phyloP scores from a whole-genome alignment of 2,888 invertebrate species.

The Calameuta pallipes region DNA sequence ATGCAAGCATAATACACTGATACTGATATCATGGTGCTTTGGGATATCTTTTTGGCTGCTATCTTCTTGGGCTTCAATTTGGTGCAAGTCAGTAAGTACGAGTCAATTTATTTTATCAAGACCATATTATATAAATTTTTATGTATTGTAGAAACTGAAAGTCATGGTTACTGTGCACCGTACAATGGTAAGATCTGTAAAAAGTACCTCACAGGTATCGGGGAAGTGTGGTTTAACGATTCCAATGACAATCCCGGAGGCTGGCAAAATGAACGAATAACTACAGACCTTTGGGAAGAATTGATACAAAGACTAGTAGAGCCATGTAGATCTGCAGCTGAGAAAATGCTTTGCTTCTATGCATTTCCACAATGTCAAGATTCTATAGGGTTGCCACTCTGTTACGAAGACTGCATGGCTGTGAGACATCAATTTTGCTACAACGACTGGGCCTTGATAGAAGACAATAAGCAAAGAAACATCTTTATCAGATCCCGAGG shows the following conservation, averaged over 20 bases:
- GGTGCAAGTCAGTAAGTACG: slow-evolving; percentile 37
- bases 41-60: slow-evolving; percentile 34
- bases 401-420: slow-evolving; percentile 94
- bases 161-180: slow-evolving; percentile 81
- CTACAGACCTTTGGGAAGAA: slow-evolving; percentile 87
- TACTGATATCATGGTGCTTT: slow-evolving; percentile 37
- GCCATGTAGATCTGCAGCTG: slow-evolving; percentile 85
- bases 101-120: background rate
- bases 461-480: slow-evolving; percentile 85
- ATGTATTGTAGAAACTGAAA: slow-evolving; percentile 31
- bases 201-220: slow-evolving; percentile 74
- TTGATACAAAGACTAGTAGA: slow-evolving; percentile 82
- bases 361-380: slow-evolving; percentile 90
- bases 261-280: slow-evolving; percentile 87
- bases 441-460: slow-evolving; percentile 91
- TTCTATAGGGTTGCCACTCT: slow-evolving; percentile 81
- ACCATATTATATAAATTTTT: background rate
- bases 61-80: slow-evolving; percentile 35
- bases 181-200: slow-evolving; percentile 88
- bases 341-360: slow-evolving; percentile 89
- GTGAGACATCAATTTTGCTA: slow-evolving; percentile 92
- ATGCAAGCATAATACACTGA: background rate
- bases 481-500: slow-evolving; percentile 84
- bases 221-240: slow-evolving; percentile 81
- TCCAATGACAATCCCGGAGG: slow-evolving; percentile 75